Evolutionary conservation across 2,888 invertebrate species (phyloP).

Genomic region (Nymphalis urticae): DNA sequence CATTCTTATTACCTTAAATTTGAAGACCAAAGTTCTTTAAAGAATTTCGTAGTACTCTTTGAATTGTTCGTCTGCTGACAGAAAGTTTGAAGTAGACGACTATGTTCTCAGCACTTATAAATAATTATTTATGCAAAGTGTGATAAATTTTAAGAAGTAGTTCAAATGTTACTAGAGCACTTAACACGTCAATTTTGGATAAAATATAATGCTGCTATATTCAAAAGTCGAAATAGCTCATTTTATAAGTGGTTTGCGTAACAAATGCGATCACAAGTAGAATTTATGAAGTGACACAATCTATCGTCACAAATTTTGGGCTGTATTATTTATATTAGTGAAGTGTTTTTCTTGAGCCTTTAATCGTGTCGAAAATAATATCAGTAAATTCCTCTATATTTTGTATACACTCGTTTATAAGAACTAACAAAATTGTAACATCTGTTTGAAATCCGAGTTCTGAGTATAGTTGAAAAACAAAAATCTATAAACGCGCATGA

Average conservation of each 20-base stretch:
- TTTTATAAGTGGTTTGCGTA: no score
- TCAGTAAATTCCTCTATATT: not conserved
- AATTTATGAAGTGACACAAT: no score
- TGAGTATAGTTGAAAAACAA: not conserved
- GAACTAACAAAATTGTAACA: conserved; percentile 2
- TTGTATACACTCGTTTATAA: not conserved
- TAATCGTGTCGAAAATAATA: not conserved
- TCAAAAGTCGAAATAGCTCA: no score
- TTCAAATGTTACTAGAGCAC: not conserved
- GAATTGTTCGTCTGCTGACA: not conserved
- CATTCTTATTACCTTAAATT: no score
- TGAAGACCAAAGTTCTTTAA: no score
- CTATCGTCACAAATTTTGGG: no score
- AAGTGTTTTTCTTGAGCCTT: no score
- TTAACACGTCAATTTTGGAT: not conserved
- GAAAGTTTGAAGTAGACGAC: not conserved
- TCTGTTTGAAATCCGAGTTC: not conserved
- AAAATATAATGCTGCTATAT: not conserved
- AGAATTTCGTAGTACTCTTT: not conserved
- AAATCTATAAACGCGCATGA: not conserved
- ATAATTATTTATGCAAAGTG: not conserved
- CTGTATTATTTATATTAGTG: no score
- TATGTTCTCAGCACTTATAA: conserved; percentile 4
- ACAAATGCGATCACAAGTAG: no score
- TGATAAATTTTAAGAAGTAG: not conserved